Base-by-base conservation (phyloP, 2,113 vertebrate genomes). In the Sander lucioperca region DNA sequence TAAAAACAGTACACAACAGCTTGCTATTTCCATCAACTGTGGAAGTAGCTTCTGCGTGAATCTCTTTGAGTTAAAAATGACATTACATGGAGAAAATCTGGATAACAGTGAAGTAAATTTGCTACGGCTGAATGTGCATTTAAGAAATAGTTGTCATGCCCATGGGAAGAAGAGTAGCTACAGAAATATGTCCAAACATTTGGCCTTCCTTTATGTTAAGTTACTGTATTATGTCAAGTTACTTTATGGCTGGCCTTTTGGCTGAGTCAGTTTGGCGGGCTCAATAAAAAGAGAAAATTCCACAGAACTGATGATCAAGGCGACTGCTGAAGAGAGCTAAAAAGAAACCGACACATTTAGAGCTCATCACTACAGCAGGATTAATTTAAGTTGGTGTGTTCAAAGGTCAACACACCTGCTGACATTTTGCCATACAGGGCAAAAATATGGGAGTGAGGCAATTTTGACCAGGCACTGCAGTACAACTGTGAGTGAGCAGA, bases 351-450 rank as follows among this genome's bases (percentile, higher is more conserved):
- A 43, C 36, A 13, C 51, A 63, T 47, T 53, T 36, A 21, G 25
- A 66, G 36, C 63, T 33, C 25, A 57, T 76, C 50, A 11, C 23
- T 11, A 33, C 39, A 18, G 51, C 19, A 23, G 13, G 23, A n/a
- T 66, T 30, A 0, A 57, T 57, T 21, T 48, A 23, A n/a, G 14
- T 10, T 4, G 21, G 25, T 67, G 2, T 62, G 11, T 45, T 68
- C 21, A 80, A 79, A 79, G 68, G 58, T 77, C 67, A 77, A 14
- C 43, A 48, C 72, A 63, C 43, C 30, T 56, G 30, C 59, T 82
- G 58, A 70, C 33, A 56, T 74, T 77, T 77, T 58, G 43, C 57
- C 53, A 57, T 2, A 56, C 33, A 71, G 23, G 54, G 33, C 25
- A 39, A 45, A 64, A 19, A 57, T 45, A 54, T 53, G 21, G 18